A percentile compares a stretch with the other conserved stretches of the same genome.
Evolutionary conservation across 2,113 vertebrate genomes (phyloP).

Genomic region (Embiotoca jacksoni): DNA sequence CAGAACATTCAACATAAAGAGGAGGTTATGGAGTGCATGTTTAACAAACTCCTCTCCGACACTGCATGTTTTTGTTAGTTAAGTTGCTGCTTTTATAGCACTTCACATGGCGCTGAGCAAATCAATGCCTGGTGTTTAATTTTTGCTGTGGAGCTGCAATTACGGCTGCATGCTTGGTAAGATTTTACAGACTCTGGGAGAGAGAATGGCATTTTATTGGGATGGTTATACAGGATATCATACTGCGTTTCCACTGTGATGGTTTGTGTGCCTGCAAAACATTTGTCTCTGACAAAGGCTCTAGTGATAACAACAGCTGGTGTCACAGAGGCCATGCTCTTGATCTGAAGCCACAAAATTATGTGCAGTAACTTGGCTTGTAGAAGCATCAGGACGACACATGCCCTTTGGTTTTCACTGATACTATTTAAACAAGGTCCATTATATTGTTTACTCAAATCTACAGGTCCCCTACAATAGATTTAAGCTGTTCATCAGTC

Average conservation of each 20-base stretch:
- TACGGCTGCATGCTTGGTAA: slow-evolving; percentile 57
- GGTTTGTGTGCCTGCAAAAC: slow-evolving; percentile 6
- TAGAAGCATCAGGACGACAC: slow-evolving; percentile 18
- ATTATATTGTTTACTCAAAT: not conserved
- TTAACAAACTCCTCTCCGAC: slow-evolving; percentile 58
- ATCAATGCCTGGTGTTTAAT: slow-evolving; percentile 61
- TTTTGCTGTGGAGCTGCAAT: slow-evolving; percentile 70
- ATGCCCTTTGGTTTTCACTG: not conserved
- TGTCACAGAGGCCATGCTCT: not conserved
- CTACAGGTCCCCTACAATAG: slow-evolving; percentile 3
- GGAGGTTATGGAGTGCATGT: slow-evolving; percentile 44
- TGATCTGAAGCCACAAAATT: slow-evolving; percentile 22
- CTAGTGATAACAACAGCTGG: not conserved
- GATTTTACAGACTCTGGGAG: slow-evolving; percentile 75
- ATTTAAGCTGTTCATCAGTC: not conserved
- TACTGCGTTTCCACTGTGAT: not conserved
- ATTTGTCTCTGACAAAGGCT: slow-evolving; percentile 16
- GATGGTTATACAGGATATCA: slow-evolving; percentile 20
- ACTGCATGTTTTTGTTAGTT: slow-evolving; percentile 31
- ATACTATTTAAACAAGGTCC: not conserved
- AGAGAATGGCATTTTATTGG: slow-evolving; percentile 47
- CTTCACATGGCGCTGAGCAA: slow-evolving; percentile 30
- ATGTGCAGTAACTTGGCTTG: not conserved
- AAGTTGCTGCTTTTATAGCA: slow-evolving; percentile 51
- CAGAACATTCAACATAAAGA: not conserved